Percentiles rank a stretch among this genome's conserved stretches.
These are phyloP conservation scores for Hermetia illucens DNA, from an alignment of 1,140 invertebrate genomes.

Conservation along the genomic window DNA sequence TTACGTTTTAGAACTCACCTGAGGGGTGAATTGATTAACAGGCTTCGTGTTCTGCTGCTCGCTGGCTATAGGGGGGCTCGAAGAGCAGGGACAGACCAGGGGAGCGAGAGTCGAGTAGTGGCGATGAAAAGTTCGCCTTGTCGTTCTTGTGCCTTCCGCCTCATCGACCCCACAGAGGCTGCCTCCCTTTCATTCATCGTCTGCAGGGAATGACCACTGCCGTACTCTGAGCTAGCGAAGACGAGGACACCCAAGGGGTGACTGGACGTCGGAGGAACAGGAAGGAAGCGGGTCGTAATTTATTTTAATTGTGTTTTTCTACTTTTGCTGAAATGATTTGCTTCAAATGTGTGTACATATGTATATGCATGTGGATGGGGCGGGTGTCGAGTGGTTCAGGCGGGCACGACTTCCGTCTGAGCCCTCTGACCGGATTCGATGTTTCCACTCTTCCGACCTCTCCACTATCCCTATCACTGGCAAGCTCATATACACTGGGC, in stretches of 20 bases:
- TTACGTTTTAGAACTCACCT: conserved; percentile 5
- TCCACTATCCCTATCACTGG: too few species aligned
- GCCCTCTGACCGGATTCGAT: too few species aligned
- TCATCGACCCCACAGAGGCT: background rate
- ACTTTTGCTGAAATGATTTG: too few species aligned
- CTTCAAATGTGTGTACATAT: too few species aligned
- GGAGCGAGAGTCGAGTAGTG: background rate
- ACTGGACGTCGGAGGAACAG: background rate
- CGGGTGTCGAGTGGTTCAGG: too few species aligned
- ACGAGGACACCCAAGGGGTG: background rate
- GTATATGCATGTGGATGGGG: too few species aligned
- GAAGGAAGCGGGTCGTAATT: background rate
- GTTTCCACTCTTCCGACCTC: too few species aligned
- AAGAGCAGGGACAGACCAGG: background rate
- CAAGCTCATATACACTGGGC: too few species aligned
- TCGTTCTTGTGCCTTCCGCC: background rate
- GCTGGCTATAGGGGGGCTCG: background rate
- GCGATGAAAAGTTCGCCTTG: background rate
- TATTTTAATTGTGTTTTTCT: conserved; percentile 3
- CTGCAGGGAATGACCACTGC: too few species aligned
- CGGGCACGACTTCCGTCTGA: too few species aligned
- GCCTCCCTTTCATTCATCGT: too few species aligned
- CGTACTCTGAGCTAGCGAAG: too few species aligned
- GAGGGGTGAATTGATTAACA: conserved; percentile 5
- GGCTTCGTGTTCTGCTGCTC: background rate